Percentiles rank a stretch among this genome's conserved stretches.
Conservation (phyloP, 2,113 vertebrate species). For the Lethenteron reissneri region DNA sequence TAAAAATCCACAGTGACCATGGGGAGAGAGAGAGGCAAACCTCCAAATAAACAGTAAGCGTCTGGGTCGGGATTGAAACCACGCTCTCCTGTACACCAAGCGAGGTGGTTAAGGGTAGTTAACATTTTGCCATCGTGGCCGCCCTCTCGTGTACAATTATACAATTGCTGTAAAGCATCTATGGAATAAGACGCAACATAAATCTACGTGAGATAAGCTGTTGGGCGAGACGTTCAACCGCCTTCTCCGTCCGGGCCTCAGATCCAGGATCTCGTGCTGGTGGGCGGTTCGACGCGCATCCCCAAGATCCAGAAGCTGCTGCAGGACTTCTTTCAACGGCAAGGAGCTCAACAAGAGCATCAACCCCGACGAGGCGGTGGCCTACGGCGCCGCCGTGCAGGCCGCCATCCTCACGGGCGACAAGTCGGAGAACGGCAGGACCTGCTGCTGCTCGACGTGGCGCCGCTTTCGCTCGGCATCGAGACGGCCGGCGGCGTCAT, state of each 20-base stretch:
- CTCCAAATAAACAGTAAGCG: too few species aligned
- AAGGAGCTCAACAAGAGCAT: conserved; percentile 51
- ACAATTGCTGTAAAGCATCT: too few species aligned
- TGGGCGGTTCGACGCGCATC: conserved; percentile 45
- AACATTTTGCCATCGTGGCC: too few species aligned
- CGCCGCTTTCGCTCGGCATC: conserved; percentile 38
- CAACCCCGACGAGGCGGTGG: conserved; percentile 45
- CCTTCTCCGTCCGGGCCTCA: conserved; percentile 27
- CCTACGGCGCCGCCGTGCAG: conserved; percentile 37
- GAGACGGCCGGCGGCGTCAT: conserved; percentile 47
- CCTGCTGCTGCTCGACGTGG: conserved; percentile 38
- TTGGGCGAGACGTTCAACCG: too few species aligned
- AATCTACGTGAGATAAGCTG: too few species aligned
- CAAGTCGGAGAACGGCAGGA: conserved; percentile 43
- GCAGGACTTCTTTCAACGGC: conserved; percentile 46
- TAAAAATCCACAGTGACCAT: too few species aligned
- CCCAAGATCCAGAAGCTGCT: conserved; percentile 47
- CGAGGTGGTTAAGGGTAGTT: too few species aligned
- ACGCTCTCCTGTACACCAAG: too few species aligned
- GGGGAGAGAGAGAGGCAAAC: too few species aligned
- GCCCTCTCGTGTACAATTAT: too few species aligned
- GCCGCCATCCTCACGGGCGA: conserved; percentile 45
- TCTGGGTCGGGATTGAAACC: too few species aligned
- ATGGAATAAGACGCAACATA: too few species aligned
- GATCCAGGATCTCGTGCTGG: conserved; percentile 40